Evolutionary conservation across 2,113 vertebrate species (phyloP), one percentile per base, ranked within the genome.

Genomic region (Dendrocopos noguchii): DNA sequence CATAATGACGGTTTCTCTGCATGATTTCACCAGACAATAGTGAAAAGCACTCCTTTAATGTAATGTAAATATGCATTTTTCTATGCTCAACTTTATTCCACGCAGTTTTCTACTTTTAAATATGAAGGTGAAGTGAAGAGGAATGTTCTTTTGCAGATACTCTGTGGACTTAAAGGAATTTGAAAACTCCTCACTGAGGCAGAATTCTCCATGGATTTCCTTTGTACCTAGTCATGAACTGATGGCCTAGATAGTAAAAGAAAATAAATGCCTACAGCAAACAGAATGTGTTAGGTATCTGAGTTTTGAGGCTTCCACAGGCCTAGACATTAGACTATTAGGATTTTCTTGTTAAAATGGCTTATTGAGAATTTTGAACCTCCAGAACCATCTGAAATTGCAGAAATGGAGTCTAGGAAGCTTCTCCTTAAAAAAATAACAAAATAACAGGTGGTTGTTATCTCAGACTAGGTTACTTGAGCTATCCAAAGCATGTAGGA

Each of bases 181-280:
- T 83, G 79, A 72, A 91, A 91, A 77, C 70, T 87, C 52, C 60
- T 94, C 44, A 86, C 7, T 76, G 57, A 94, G 33, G 89, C 57
- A 61, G 68, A 94, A 75, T 72, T 88, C 84, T 94, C 76, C 61
- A 29, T 0, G 1, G 82, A 81, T 96, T 93, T 95, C 53, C 86
- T 95, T 95, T 91, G 90, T 95, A 87, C 80, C 84, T 93, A 74
- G 50, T 86, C 46, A 6, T 96, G 96, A 96, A 94, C 94, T 93
- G 95, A 96, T 95, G 93, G 92, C 92, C 90, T 89, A 93, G 95
- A 91, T 95, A 91, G 60, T 77, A 79, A 91, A 91, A 79, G 83
- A 90, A 97, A 96, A 95, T 81, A 96, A 95, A 87, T 91, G 88
- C 88, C 83, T 93, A 60, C 63, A 93, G 87, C 88, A 96, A 89